Evolutionary conservation across 1,140 invertebrate species (phyloP).

Genomic region (Lepidotrigona ventralis): DNA sequence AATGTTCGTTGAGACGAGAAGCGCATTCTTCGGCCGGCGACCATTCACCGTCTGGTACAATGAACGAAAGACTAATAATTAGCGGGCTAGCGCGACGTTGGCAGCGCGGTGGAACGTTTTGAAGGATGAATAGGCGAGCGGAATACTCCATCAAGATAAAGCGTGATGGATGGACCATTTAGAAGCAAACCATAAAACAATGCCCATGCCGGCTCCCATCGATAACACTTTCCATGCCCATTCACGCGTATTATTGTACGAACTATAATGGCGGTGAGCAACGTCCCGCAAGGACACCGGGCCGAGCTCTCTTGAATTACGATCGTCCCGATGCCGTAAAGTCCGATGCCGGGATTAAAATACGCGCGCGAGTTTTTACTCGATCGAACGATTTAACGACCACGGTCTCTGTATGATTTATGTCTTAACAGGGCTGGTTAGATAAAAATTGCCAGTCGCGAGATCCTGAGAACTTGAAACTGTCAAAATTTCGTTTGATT

Average conservation of each 20-base stretch:
- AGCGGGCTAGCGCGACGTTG: constrained; percentile 34
- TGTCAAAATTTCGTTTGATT: too few species aligned
- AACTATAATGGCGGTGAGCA: constrained; percentile 39
- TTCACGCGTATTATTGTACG: constrained; percentile 50
- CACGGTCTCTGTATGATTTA: not conserved
- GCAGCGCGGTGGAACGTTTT: constrained; percentile 44
- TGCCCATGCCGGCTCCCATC: constrained; percentile 60
- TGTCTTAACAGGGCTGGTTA: not conserved
- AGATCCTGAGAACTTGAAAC: not conserved
- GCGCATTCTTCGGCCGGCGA: constrained; percentile 27
- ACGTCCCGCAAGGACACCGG: constrained; percentile 23
- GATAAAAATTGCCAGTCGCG: not conserved
- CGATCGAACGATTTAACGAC: not conserved
- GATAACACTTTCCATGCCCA: constrained; percentile 60
- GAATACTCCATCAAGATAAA: constrained; percentile 65
- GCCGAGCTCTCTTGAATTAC: constrained; percentile 26
- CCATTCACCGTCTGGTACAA: constrained; percentile 40
- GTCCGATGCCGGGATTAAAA: constrained; percentile 4
- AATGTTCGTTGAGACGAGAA: not conserved
- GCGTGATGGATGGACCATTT: constrained; percentile 63
- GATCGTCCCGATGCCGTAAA: not conserved
- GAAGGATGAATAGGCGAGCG: constrained; percentile 55
- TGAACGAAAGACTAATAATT: constrained; percentile 55
- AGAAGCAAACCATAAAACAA: constrained; percentile 63
- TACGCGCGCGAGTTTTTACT: not conserved